Evolutionary conservation across 2,113 vertebrate species (phyloP).

Genomic region (Callocephalon fimbriatum): DNA sequence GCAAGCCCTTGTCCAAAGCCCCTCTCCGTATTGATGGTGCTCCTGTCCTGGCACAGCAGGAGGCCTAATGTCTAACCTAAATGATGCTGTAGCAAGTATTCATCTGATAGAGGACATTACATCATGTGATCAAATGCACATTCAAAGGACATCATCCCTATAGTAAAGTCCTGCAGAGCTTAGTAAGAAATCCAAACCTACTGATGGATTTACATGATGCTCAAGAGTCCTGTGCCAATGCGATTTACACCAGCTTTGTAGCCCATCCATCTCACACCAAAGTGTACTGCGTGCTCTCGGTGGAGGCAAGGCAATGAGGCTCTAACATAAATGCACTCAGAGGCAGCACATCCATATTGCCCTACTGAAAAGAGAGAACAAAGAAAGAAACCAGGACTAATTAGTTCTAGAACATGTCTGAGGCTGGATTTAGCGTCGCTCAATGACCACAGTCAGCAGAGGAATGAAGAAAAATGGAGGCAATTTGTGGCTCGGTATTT

Average conservation of each 20-base stretch:
- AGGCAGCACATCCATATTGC: neutral
- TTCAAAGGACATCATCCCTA: neutral
- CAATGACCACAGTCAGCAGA: slow-evolving; percentile 12
- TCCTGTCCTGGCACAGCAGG: too few relatives aligned
- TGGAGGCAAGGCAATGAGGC: neutral
- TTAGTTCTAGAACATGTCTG: slow-evolving; percentile 1
- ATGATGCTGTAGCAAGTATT: neutral
- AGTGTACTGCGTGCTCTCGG: rapidly evolving
- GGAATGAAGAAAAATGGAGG: slow-evolving; percentile 70
- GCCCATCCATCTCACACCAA: neutral
- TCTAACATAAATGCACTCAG: neutral
- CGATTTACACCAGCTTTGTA: neutral
- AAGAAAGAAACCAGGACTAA: neutral
- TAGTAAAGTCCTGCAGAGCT: neutral
- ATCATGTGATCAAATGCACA: neutral
- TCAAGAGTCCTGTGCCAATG: neutral
- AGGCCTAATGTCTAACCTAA: neutral
- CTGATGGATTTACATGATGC: neutral
- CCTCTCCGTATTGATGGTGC: too few relatives aligned
- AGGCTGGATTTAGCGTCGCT: neutral
- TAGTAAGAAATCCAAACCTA: neutral
- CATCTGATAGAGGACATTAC: neutral
- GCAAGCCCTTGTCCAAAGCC: too few relatives aligned
- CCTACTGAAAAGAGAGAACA: neutral
- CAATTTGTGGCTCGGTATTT: slow-evolving; percentile 59